Evolutionary conservation across 2,113 vertebrate species (phyloP).

Genomic region (Oryzias curvinotus): DNA sequence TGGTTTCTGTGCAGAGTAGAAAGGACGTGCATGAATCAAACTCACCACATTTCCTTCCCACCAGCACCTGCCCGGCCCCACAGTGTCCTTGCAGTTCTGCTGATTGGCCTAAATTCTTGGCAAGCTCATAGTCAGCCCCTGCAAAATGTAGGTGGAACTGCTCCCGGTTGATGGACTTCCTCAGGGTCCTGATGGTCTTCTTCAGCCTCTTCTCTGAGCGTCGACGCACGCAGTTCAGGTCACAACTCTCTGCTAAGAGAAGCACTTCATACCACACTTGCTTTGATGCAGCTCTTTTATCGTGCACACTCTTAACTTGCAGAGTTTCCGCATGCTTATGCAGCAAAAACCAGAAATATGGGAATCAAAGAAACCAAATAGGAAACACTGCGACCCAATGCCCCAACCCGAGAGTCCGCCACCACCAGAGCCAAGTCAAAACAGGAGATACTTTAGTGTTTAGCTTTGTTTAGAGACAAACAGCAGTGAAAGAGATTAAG

Average conservation of each 20-base stretch:
- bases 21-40: constrained; percentile 21
- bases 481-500: constrained; percentile 38
- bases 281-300: constrained; percentile 17
- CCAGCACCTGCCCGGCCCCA: constrained; percentile 78
- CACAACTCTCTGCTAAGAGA: constrained; percentile 86
- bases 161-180: constrained; percentile 91
- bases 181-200: constrained; percentile 88
- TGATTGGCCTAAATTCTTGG: constrained; percentile 72
- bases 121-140: constrained; percentile 82
- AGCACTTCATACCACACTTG: constrained; percentile 60
- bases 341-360: constrained; percentile 2
- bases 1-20: constrained; percentile 1
- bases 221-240: constrained; percentile 84
- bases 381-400: constrained; percentile 2
- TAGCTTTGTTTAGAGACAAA: constrained; percentile 65
- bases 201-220: constrained; percentile 90
- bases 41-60: constrained; percentile 91
- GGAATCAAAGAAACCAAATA: constrained; percentile 17
- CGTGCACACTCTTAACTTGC: not conserved
- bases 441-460: constrained; percentile 95
- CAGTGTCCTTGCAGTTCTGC: constrained; percentile 80
- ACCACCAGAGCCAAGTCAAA: constrained; percentile 73
- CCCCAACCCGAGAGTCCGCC: constrained; percentile 30
- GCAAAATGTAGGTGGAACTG: constrained; percentile 91
- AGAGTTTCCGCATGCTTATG: constrained; percentile 30